Evolutionary conservation across 2,113 vertebrate species (phyloP), one percentile per base, ranked within the genome.

Genomic region (Perca fluviatilis): DNA sequence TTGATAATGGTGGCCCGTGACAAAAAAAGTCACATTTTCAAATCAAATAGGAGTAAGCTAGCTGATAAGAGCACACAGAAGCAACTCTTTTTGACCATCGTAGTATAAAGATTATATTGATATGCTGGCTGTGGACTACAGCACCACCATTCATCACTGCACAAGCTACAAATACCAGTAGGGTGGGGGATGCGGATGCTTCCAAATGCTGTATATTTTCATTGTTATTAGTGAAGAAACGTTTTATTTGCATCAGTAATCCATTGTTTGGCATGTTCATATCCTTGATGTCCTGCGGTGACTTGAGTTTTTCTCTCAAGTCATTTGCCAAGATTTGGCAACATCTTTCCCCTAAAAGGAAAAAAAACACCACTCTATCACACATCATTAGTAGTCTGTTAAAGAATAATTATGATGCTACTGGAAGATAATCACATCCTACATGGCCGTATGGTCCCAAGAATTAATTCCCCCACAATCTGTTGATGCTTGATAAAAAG

Each of bases 401-500:
- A 21, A 64, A 53, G 62, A 71, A 53, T 43, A 57, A 78, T 69
- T 46, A 47, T 25, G 60, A 77, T 71, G n/a, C 51, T 15, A 8
- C 15, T 53, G 12, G 43, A 72, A 43, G 76, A 85, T 83, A 79
- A 83, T 78, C 16, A 40, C 8, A 14, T 68, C 53, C 50, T 33
- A 77, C 23, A 21, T 56, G 70, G 56, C 50, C 10, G 0, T 19
- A 7, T 65, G 53, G 49, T 66, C 25, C 58, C n/a, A 47, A 43
- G 64, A 47, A 77, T 82, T 10, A 83, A 65, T 77, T 64, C 61
- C 21, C 23, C 65, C 67, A 40, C 51, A 63, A 57, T 73, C 67
- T 77, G 54, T 66, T 74, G 43, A 57, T 19, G 27, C 56, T 77
- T 33, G n/a, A 64, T 57, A 47, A 57, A 36, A 63, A 77, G 33